Evolutionary conservation across 2,797 vertebrate species (phyloP), one percentile per base, ranked within the genome.

Genomic region (Euphonia xanthogaster): DNA sequence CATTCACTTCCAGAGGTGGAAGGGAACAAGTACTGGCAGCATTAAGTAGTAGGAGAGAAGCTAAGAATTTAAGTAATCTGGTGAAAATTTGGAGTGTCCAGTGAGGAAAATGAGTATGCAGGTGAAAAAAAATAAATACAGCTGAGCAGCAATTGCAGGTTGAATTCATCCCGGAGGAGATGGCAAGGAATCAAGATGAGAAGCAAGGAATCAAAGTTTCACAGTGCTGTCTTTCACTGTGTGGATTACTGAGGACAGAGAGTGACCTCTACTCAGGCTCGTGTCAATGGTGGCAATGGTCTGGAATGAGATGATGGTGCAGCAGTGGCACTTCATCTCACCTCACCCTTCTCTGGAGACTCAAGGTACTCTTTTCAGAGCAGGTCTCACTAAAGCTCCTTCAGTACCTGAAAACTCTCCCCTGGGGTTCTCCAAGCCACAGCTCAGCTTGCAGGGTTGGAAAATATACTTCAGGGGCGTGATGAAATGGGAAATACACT

Each of bases 401-500:
- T 18, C 2, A 28, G 40, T 47, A 66, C n/a, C 47, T 73, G 40
- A 67, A 66, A 81, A 9, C 30, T 73, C 44, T 55, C 16, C n/a
- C 20, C n/a, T 1, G 1, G 12, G 5, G 17, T 55, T 71, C 10
- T 65, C 10, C 0, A 10, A 40, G 67, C 27, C 54, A 25, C 45
- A 37, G 61, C 37, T 45, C 48, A 76, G 48, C 60, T 61, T 39
- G 28, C 6, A 8, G 48, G 2, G 3, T 60, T 76, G 63, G 80
- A 73, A 86, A 42, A 11, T 25, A 3, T 24, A n/a, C 23, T 74
- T 77, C 40, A 33, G 6, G 13, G 53, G 17, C 57, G 65, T 57
- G 60, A 70, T 79, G 37, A 78, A 93, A 92, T 37, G 67, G 88
- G 88, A 93, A 96, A 90, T 86, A n/a, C 23, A 7, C 53, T 75